Evolutionary conservation across 2,113 vertebrate species (phyloP).

Genomic region (Bucco capensis): DNA sequence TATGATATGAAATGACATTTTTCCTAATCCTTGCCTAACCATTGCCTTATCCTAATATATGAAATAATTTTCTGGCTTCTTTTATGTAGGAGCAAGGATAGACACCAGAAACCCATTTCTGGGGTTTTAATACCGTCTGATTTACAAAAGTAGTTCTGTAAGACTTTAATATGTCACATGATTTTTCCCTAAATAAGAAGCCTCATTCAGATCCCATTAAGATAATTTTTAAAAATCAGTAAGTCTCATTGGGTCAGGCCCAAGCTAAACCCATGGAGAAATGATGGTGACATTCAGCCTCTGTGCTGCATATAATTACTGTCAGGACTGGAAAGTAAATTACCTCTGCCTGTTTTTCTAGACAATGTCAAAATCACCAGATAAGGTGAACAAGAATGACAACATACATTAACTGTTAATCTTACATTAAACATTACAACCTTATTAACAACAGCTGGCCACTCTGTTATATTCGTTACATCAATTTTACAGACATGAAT

Average conservation of each 20-base stretch:
- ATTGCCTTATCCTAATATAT: not conserved
- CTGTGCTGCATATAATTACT: not conserved
- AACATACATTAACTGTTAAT: not conserved
- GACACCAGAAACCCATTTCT: not conserved
- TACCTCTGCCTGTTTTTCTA: not conserved
- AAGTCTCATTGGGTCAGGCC: not conserved
- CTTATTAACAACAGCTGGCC: conserved; percentile 1
- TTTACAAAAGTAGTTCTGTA: not conserved
- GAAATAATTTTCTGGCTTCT: not conserved
- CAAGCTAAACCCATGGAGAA: not conserved
- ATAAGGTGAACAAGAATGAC: not conserved
- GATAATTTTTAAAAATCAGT: not conserved
- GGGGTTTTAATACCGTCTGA: not conserved
- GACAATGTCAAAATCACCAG: conserved; percentile 7
- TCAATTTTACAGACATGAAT: not conserved
- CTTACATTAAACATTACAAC: not conserved
- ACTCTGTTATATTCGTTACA: not conserved
- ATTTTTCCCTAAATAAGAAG: not conserved
- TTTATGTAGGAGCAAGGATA: not conserved
- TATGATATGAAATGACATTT: not conserved
- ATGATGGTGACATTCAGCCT: not conserved
- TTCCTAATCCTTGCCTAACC: not conserved
- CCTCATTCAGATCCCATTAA: not conserved
- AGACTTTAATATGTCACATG: not conserved
- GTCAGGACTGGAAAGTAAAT: not conserved